These are phyloP conservation scores for Polyploca ridens DNA, from an alignment of 2,888 invertebrate species.

Conservation along the genomic window DNA sequence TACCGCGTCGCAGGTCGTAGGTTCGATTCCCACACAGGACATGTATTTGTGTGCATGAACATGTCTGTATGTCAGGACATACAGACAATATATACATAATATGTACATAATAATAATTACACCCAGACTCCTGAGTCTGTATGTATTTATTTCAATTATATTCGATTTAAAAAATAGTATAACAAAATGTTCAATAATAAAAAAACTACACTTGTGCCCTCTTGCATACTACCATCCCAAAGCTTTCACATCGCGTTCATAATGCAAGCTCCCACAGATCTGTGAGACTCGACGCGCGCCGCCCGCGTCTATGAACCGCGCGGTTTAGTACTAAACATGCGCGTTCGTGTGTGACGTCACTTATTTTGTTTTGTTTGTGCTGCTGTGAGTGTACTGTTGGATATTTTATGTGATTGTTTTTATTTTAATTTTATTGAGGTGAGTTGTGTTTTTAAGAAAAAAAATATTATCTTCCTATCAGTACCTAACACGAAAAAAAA, in stretches of 20 bases:
- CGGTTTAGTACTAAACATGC: neutral
- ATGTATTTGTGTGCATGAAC: too few species aligned
- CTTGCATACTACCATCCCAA: slow-evolving; percentile 34
- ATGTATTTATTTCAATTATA: too few species aligned
- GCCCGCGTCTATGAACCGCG: slow-evolving; percentile 25
- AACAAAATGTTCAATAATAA: neutral
- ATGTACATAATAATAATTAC: too few species aligned
- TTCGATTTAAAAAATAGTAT: neutral
- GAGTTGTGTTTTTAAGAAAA: neutral
- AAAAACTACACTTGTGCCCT: slow-evolving; percentile 1
- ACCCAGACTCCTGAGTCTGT: too few species aligned
- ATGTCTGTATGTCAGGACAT: too few species aligned
- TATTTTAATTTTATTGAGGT: slow-evolving; percentile 1
- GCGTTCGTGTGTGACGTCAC: neutral
- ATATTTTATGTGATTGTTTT: slow-evolving; percentile 1
- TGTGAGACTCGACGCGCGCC: slow-evolving; percentile 30
- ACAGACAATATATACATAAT: too few species aligned
- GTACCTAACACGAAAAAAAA: too few species aligned
- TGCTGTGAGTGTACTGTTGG: slow-evolving; percentile 6
- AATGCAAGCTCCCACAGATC: slow-evolving; percentile 30
- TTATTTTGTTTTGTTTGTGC: neutral
- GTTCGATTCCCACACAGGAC: too few species aligned
- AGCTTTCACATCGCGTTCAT: slow-evolving; percentile 53
- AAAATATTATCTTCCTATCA: too few species aligned
- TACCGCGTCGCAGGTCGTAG: too few species aligned